Evolutionary conservation across 2,888 invertebrate genomes (phyloP), one percentile per base, ranked within the genome.

Genomic region (Coleophora deauratella): DNA sequence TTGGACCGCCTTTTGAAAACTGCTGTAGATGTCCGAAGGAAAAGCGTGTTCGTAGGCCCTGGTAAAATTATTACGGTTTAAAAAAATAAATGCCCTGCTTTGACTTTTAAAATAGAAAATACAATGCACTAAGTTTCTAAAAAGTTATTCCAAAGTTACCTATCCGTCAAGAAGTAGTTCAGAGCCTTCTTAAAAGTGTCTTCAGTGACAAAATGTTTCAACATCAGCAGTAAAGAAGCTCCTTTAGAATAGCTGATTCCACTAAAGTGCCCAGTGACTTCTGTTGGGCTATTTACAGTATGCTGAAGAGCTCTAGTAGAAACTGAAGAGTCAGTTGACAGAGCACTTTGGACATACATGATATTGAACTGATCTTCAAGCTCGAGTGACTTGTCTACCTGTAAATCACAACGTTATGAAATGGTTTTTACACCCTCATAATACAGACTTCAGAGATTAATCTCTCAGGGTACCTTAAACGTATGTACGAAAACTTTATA

Each of bases 171-270:
- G 54, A 91, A 91, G 2, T 62, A 44, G 21, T 76, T 73, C 38
- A 93, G 59, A 0, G 89, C 88, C 34, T 67, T 68, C 51, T 78
- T 75, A 57, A 92, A 93, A 0, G 85, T 77, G 0, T 62, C 56
- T 4, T 79, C 70, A 3, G 89, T 88, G 27, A 91, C 65, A 11
- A 87, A 73, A 56, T 91, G 88, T 47, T 88, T 88, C 37, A 92
- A 60, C 93, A 93, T 93, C 28, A 91, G 86, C 12, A 93, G 76
- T 1, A 91, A 67, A 0, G 87, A 60, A 3, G 82, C 88, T 2
- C 90, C 91, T 64, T 94, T 93, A 11, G 88, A 87, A 57, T 93
- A 93, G 3, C 91, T 89, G 53, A 93, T 91, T 8, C 80, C 86
- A 40, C 88, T 87, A 55, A 93, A 93, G 67, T 90, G 89, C 0